phyloP scores from a whole-genome alignment of 2,797 vertebrate species.

The Arnoldichthys spilopterus region DNA sequence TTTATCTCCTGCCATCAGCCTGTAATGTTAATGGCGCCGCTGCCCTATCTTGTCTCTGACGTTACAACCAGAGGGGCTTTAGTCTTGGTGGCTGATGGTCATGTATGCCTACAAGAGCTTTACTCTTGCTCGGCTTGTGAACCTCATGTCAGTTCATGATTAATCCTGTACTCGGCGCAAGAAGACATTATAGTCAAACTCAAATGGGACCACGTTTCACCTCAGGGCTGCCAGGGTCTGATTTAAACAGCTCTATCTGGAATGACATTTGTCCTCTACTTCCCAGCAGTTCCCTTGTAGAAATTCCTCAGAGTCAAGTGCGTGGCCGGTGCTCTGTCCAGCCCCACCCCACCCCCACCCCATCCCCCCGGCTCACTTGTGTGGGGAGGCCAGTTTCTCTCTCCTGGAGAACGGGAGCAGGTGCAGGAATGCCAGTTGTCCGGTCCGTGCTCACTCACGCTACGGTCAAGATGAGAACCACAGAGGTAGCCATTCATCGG shows the following conservation, averaged over 20 bases:
- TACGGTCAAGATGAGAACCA: constrained; percentile 74
- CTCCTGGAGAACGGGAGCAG: constrained; percentile 81
- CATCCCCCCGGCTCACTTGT: constrained; percentile 73
- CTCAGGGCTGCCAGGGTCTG: constrained; percentile 81
- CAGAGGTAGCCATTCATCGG: constrained; percentile 79
- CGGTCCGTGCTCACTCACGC: constrained; percentile 72
- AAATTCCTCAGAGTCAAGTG: constrained; percentile 81
- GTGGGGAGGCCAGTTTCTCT: constrained; percentile 66
- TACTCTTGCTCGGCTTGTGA: constrained; percentile 62
- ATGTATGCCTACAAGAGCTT: constrained; percentile 11
- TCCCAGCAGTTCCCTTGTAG: constrained; percentile 83
- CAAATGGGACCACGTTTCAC: constrained; percentile 82
- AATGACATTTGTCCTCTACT: constrained; percentile 87
- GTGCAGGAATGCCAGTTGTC: constrained; percentile 81
- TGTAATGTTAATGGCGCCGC: constrained; percentile 34
- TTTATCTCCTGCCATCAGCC: constrained; percentile 39
- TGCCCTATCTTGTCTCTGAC: constrained; percentile 21
- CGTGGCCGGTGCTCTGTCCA: constrained; percentile 83
- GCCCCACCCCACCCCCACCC: too few species aligned
- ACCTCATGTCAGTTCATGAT: constrained; percentile 79
- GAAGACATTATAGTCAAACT: constrained; percentile 80
- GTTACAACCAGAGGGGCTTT: constrained; percentile 63
- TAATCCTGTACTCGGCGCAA: constrained; percentile 82
- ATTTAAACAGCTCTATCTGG: constrained; percentile 87
- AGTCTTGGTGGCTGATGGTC: constrained; percentile 22